Base-by-base conservation (phyloP, 2,888 invertebrate genomes). In the Aphodius sticticus region DNA sequence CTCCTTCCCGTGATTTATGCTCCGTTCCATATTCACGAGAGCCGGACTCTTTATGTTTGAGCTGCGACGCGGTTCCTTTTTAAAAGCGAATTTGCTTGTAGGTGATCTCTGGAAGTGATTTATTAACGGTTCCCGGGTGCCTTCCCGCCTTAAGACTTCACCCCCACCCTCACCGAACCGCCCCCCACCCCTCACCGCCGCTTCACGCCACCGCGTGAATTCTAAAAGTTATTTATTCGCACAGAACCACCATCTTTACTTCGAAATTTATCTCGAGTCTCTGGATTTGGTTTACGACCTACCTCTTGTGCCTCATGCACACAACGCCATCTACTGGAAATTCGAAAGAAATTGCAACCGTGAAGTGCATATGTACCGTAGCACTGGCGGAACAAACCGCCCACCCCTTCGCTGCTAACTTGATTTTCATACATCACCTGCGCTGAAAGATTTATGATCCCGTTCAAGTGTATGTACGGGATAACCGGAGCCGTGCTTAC, bases 61-160 rank as follows among this genome's bases (percentile, higher is more conserved):
- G 77, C 82, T 83, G 83, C 82, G 81, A 79, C 82, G 81, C 81
- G 82, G 84, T 80, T 85, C 85, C 84, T 84, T 84, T 53, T 85
- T 85, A 85, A 85, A 86, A 84, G 85, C 84, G 85, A 85, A 85
- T 86, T 86, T 85, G 86, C 85, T 86, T 85, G 84, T 84, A 85
- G 85, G 85, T 86, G 86, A 86, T 86, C 85, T 84, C 82, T 83
- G 83, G 84, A 85, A 85, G 86, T 86, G 86, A 86, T 86, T 86
- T 86, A 86, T 86, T 85, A 84, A 37, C 35, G 74, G 36, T 53
- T 53, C 53, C 53, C 53, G 53, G 83, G 84, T 84, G 81, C 83
- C 84, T 84, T 82, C 82, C 80, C 82, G 80, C 81, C 83, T 82
- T 53, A 53, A 53, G 74, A 37, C 15, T n/a, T n/a, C 74, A 74